Evolutionary conservation across 1,140 invertebrate genomes (phyloP), one percentile per base, ranked within the genome.

Genomic region (Apocrypta bakeri): DNA sequence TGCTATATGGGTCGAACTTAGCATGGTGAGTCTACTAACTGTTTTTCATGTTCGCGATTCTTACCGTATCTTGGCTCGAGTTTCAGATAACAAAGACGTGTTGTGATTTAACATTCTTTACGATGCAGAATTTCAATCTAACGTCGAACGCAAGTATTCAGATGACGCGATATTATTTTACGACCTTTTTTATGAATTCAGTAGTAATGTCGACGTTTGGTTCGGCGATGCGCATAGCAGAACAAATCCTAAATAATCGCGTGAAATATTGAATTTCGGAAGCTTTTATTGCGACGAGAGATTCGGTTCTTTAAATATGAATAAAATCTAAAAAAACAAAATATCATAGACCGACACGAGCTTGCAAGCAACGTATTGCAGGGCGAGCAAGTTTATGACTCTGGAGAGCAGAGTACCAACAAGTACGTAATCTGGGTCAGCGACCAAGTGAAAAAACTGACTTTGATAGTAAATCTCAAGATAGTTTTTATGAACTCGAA

Each of bases 401-500:
- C 48, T 56, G 21, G 48, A 56, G 48, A 56, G 48, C 48, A 56
- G 48, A 56, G 17, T 17, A 2, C 48, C 48, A n/a, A n/a, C 48
- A 56, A 56, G 48, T 56, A 21, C 17, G 17, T 9, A 56, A 56
- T 56, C 48, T 56, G 48, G 48, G 48, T 56, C 48, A 56, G 48
- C 48, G 48, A 56, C 48, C 48, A n/a, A 56, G 48, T 56, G 48
- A 56, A 56, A 56, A 56, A 56, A 56, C 48, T 56, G 48, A 56
- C 48, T 56, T 4, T 56, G 48, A 56, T 56, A 56, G 48, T 6
- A 56, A 56, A 56, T 14, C 48, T 56, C 48, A 21, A 17, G 1
- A 56, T 56, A 17, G 3, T 56, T 56, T 56, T 56, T 56, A 56
- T 56, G 21, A 7, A 7, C 48, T 56, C 48, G 48, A n/a, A 17